A percentile compares a stretch with the other conserved stretches of the same genome.
phyloP scores from a whole-genome alignment of 2,113 vertebrate genomes.

The Theristicus caerulescens region DNA sequence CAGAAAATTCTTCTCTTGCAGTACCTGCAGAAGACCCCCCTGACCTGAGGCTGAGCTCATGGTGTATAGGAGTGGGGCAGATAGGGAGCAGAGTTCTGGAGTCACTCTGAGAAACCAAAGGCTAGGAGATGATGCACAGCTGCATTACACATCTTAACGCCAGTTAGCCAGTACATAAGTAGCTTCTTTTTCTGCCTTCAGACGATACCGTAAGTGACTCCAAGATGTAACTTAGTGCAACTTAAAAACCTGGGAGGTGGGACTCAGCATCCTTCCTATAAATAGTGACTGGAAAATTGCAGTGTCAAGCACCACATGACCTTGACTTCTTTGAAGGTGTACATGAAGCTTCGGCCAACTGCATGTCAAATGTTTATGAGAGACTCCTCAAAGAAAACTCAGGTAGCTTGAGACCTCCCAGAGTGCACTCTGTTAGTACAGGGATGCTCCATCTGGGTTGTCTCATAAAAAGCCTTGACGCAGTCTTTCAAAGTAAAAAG shows the following conservation, averaged over 20 bases:
- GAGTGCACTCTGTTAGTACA: background rate
- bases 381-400: background rate
- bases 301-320: background rate
- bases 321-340: background rate
- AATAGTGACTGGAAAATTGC: background rate
- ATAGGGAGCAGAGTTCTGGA: background rate
- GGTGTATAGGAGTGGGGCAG: background rate
- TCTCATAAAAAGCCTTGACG: background rate
- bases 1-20: background rate
- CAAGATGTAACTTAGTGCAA: background rate
- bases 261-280: background rate
- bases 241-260: background rate
- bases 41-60: background rate
- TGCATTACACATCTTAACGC: background rate
- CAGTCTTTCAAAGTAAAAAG: background rate
- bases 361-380: background rate
- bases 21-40: background rate
- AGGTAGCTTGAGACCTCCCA: background rate
- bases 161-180: background rate
- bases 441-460: background rate
- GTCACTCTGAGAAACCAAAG: background rate
- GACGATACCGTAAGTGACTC: background rate
- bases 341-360: background rate
- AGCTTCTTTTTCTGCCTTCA: background rate
- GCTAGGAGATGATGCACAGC: background rate